Evolutionary conservation across 1,140 invertebrate genomes (phyloP), one percentile per base, ranked within the genome.

Genomic region (Lithobius niger): DNA sequence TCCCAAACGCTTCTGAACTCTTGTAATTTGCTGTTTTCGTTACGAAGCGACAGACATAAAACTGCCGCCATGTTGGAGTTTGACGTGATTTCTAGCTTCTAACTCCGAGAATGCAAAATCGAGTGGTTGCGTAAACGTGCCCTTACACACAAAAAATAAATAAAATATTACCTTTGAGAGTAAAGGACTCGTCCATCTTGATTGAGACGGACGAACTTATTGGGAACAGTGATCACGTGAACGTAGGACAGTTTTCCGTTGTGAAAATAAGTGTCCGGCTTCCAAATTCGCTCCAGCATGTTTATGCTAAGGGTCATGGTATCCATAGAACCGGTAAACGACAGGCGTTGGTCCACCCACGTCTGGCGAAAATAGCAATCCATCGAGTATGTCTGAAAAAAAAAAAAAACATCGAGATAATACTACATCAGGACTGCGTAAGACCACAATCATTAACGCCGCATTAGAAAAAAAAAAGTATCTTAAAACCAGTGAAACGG

Each of bases 361-460:
- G 81, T 82, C 68, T 92, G 88, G 6, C 93, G 80, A 67, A 97
- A 95, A 67, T 97, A 97, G 68, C 91, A 94, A 65, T 97, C 91
- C 86, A 96, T 93, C 2, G 90, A 93, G 66, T 95, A 97, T 66
- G 90, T 88, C 87, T 90, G 67, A 16, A 72, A 71, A 58, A 57
- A 59, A 51, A 18, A 57, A 13, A 13, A 48, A 48, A 48, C 18
- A 48, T 10, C 10, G 31, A 10, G 31, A 36, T n/a, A n/a, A n/a
- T 10, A 36, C 6, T 10, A 10, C 31, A 36, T 36, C n/a, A 36
- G 31, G 10, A 13, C 31, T 40, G 31, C 31, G n/a, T 40, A 40
- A n/a, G 31, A 40, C 10, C 31, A 40, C n/a, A 13, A 40, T 13
- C 10, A 40, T 13, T 40, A 40, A n/a, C 31, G n/a, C 31, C 31